phyloP scores from a whole-genome alignment of 2,113 vertebrate species.

The Aix galericulata region DNA sequence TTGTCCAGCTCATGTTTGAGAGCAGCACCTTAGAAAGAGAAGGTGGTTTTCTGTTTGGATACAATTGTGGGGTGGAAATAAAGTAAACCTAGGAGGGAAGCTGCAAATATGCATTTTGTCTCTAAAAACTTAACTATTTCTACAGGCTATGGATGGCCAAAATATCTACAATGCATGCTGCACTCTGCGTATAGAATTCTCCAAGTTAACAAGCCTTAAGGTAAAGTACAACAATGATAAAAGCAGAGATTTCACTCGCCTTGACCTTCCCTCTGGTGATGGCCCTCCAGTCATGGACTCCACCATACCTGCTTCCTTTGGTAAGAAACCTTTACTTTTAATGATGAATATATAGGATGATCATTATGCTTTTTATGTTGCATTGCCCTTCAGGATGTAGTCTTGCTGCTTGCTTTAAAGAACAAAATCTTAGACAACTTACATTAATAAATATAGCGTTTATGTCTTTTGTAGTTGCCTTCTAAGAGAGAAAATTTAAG shows the following conservation, averaged over 20 bases:
- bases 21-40: background rate
- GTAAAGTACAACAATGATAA: conserved; percentile 90
- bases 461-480: background rate
- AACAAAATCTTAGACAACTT: background rate
- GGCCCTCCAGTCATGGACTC: conserved; percentile 71
- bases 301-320: conserved; percentile 71
- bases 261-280: conserved; percentile 83
- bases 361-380: background rate
- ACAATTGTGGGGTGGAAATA: background rate
- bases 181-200: conserved; percentile 84
- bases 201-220: conserved; percentile 82
- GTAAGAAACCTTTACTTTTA: conserved; percentile 68
- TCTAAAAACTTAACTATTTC: conserved; percentile 19
- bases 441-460: background rate
- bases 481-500: background rate
- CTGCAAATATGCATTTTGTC: background rate
- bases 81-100: background rate
- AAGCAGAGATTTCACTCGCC: conserved; percentile 88
- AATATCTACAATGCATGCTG: conserved; percentile 84
- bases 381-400: background rate
- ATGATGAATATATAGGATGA: background rate
- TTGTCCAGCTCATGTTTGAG: background rate
- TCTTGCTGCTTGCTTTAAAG: background rate
- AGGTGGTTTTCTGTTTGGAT: background rate
- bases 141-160: conserved; percentile 83